Percentiles rank a stretch among this genome's conserved stretches.
Evolutionary conservation across 2,797 vertebrate genomes (phyloP).

Genomic region (Acanthiza pusilla): DNA sequence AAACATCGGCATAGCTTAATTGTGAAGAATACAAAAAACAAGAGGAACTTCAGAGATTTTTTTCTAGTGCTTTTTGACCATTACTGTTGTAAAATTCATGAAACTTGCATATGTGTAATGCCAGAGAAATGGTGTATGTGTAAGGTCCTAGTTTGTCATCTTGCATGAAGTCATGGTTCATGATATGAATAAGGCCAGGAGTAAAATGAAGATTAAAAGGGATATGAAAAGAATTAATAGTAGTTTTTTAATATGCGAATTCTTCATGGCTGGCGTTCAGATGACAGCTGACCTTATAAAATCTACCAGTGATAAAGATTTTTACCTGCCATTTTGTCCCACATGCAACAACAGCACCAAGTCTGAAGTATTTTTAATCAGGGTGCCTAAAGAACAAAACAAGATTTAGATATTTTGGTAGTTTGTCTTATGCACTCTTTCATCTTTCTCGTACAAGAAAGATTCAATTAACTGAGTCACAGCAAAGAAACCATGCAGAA

Average conservation of each 20-base stretch:
- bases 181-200: not conserved
- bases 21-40: constrained; percentile 35
- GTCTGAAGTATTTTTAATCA: not conserved
- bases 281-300: constrained; percentile 20
- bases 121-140: constrained; percentile 44
- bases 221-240: not conserved
- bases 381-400: not conserved
- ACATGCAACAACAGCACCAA: not conserved
- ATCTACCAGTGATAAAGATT: not conserved
- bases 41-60: not conserved
- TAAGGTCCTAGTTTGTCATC: constrained; percentile 46
- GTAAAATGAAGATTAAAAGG: not conserved
- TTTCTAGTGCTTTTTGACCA: constrained; percentile 12
- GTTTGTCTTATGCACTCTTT: not conserved
- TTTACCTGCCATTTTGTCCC: not conserved
- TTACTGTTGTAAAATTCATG: not conserved
- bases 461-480: constrained; percentile 52
- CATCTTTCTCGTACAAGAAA: constrained; percentile 12
- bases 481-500: constrained; percentile 50
- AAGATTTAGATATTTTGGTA: constrained; percentile 16
- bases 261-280: not conserved
- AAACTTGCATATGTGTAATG: not conserved
- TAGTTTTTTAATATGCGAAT: not conserved
- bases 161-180: constrained; percentile 22
- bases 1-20: constrained; percentile 42